Conservation (phyloP, 2,113 vertebrate genomes). For the Nyctereutes procyonoides region DNA sequence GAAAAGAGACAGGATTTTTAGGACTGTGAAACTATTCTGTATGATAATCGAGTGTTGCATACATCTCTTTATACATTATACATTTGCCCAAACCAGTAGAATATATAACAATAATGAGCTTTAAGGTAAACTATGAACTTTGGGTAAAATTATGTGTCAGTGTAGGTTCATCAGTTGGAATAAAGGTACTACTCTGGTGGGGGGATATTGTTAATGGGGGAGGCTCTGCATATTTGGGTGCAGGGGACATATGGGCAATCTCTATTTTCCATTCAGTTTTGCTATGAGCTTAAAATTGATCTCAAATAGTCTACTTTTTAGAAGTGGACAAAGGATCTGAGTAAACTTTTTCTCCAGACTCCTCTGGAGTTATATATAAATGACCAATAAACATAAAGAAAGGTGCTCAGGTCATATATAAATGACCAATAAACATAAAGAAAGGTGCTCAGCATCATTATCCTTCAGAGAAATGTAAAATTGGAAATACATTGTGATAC, state of each 20-base stretch:
- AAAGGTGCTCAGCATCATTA: background rate
- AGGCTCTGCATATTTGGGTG: background rate
- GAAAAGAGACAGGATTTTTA: background rate
- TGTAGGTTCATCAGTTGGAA: background rate
- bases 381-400: background rate
- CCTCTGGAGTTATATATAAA: background rate
- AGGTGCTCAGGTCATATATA: background rate
- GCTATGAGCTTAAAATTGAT: background rate
- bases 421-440: background rate
- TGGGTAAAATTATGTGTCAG: background rate
- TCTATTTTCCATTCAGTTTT: background rate
- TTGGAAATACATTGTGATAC: background rate
- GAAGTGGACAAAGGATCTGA: background rate
- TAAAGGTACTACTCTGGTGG: background rate
- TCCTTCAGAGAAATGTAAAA: background rate
- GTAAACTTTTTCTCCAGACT: slow-evolving; percentile 17
- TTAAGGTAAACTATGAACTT: background rate
- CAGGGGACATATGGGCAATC: background rate
- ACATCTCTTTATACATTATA: background rate
- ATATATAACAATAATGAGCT: background rate
- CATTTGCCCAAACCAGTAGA: background rate
- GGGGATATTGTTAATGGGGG: background rate
- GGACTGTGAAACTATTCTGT: background rate
- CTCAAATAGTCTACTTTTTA: background rate
- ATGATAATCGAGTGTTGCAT: background rate